Percentiles rank a stretch among this genome's conserved stretches.
These are phyloP conservation scores for Fragum whitleyi DNA, from an alignment of 2,888 invertebrate species.

Conservation along the genomic window DNA sequence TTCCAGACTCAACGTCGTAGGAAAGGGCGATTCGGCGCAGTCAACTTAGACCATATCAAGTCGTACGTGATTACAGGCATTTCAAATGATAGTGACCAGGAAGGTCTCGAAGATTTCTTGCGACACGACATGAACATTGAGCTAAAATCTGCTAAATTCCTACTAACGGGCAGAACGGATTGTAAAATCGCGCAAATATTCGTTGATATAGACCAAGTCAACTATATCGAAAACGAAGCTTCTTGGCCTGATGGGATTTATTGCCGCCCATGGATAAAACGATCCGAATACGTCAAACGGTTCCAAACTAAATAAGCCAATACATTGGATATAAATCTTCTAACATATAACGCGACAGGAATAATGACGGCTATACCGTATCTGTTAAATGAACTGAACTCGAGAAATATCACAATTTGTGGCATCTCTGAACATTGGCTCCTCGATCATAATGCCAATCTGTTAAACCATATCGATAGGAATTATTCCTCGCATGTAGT, in stretches of 20 bases:
- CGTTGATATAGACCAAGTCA: conserved; percentile 1
- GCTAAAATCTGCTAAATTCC: conserved; percentile 15
- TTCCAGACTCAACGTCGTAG: not conserved
- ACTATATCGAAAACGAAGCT: conserved; percentile 8
- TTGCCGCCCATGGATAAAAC: conserved; percentile 23
- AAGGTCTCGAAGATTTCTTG: not conserved
- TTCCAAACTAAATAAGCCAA: not conserved
- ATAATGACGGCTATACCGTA: conserved; percentile 16
- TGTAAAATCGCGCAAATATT: conserved; percentile 15
- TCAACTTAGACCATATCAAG: not conserved
- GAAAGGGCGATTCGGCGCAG: not conserved
- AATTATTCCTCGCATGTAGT: not conserved
- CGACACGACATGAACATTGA: not conserved
- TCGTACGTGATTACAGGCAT: not conserved
- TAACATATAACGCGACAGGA: conserved; percentile 6
- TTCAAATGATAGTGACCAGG: not conserved
- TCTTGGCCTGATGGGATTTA: conserved; percentile 14
- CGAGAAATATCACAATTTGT: conserved; percentile 7
- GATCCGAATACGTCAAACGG: conserved; percentile 1
- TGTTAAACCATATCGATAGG: conserved; percentile 11
- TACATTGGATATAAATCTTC: not conserved
- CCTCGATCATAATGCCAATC: conserved; percentile 7
- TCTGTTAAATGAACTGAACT: not conserved
- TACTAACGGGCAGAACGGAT: not conserved
- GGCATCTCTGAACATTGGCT: conserved; percentile 38